Evolutionary conservation across 2,797 vertebrate genomes (phyloP).

Genomic region (Pangasius krempfi): DNA sequence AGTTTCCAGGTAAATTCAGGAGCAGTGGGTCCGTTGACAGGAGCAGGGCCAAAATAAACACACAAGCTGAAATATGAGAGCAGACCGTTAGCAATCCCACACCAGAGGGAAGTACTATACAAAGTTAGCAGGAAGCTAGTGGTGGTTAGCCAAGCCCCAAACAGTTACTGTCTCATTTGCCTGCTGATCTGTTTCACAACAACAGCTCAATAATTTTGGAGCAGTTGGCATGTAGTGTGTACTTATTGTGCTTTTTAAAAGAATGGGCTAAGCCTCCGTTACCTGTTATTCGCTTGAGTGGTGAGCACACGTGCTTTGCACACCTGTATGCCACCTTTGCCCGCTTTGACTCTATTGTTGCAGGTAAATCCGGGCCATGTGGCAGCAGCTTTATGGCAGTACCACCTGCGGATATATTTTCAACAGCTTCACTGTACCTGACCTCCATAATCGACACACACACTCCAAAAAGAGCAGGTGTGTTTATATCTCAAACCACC

Average conservation of each 20-base stretch:
- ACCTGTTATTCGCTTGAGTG: not conserved
- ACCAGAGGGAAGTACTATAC: slow-evolving; percentile 27
- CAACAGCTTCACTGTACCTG: slow-evolving; percentile 30
- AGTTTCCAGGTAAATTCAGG: slow-evolving; percentile 44
- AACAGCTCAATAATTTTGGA: slow-evolving; percentile 21
- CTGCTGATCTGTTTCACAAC: slow-evolving; percentile 55
- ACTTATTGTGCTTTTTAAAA: slow-evolving; percentile 1
- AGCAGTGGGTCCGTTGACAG: slow-evolving; percentile 33
- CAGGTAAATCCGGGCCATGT: slow-evolving; percentile 20
- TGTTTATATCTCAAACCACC: slow-evolving; percentile 35
- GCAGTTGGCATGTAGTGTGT: not conserved
- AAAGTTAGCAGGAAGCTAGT: slow-evolving; percentile 28
- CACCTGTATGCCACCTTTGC: not conserved
- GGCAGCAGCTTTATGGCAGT: not conserved
- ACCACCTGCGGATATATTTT: slow-evolving; percentile 25
- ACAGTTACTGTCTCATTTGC: slow-evolving; percentile 42
- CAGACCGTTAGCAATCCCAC: slow-evolving; percentile 47
- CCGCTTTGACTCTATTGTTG: slow-evolving; percentile 29
- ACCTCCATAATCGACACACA: slow-evolving; percentile 45
- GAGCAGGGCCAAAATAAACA: slow-evolving; percentile 32
- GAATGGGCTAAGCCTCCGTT: slow-evolving; percentile 5
- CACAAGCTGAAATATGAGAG: slow-evolving; percentile 37
- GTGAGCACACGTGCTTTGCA: not conserved
- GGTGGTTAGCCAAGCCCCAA: slow-evolving; percentile 29
- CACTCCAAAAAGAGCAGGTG: slow-evolving; percentile 47